These are phyloP conservation scores for Semicossyphus pulcher DNA, from an alignment of 2,113 vertebrate genomes.

Conservation along the genomic window DNA sequence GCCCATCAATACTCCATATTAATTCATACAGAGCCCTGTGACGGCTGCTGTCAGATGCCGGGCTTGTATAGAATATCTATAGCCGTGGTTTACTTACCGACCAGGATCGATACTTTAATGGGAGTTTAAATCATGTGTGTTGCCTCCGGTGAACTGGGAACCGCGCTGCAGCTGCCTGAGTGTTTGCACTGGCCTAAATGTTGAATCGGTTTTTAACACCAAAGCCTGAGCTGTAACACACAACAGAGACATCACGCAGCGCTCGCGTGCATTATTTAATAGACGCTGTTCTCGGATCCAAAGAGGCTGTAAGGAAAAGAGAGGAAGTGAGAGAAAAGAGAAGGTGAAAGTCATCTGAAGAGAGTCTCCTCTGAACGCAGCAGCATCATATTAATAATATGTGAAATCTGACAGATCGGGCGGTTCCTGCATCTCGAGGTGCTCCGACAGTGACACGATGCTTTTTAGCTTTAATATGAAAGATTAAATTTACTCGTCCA, in stretches of 20 bases:
- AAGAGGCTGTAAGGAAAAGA: neutral
- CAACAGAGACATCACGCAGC: neutral
- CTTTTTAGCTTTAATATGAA: slow-evolving; percentile 45
- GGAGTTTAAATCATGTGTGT: slow-evolving; percentile 53
- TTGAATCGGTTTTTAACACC: slow-evolving; percentile 31
- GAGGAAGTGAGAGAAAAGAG: neutral
- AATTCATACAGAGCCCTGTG: slow-evolving; percentile 42
- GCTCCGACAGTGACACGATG: slow-evolving; percentile 1
- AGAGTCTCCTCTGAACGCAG: neutral
- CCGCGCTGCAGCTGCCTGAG: neutral
- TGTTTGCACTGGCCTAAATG: slow-evolving; percentile 31
- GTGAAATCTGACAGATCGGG: slow-evolving; percentile 12
- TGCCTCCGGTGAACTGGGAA: slow-evolving; percentile 33
- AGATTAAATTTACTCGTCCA: slow-evolving; percentile 65
- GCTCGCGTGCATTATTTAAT: slow-evolving; percentile 22
- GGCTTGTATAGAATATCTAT: slow-evolving; percentile 42
- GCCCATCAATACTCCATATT: slow-evolving; percentile 51
- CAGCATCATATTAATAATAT: slow-evolving; percentile 1
- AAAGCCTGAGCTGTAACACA: neutral
- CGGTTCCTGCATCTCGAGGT: slow-evolving; percentile 11
- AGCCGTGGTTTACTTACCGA: slow-evolving; percentile 58
- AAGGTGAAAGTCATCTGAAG: neutral
- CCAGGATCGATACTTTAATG: slow-evolving; percentile 59
- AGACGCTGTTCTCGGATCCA: too few species aligned
- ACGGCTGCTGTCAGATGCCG: slow-evolving; percentile 32